Evolutionary conservation across 2,797 vertebrate genomes (phyloP).

Genomic region (Leptodactylus fallax): DNA sequence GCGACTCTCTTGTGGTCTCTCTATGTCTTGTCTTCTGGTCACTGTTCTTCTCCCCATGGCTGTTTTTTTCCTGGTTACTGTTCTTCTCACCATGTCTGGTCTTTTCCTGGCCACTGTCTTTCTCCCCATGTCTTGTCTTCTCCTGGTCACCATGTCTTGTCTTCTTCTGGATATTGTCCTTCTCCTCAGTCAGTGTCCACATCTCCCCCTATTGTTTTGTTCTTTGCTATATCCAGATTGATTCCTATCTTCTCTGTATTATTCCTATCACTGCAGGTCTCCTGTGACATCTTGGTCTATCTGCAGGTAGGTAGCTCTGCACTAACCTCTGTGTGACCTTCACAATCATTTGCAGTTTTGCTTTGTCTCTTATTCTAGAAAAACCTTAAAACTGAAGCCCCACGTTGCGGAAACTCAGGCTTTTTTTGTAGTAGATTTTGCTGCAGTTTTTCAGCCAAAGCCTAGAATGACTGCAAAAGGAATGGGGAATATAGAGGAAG

Average conservation of each 20-base stretch:
- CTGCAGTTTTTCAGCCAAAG: too few species aligned
- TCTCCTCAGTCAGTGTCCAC: neutral
- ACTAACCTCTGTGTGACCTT: conserved; percentile 8
- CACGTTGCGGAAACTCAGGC: too few species aligned
- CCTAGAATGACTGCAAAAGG: too few species aligned
- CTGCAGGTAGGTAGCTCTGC: neutral
- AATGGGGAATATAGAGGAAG: too few species aligned
- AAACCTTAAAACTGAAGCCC: too few species aligned
- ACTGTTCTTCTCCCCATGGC: neutral
- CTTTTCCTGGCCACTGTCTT: neutral
- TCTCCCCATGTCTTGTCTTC: neutral
- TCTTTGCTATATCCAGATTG: neutral
- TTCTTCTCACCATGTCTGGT: neutral
- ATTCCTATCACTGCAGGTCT: neutral
- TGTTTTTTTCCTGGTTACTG: too few species aligned
- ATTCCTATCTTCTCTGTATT: neutral
- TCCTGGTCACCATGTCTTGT: neutral
- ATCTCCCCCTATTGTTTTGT: neutral
- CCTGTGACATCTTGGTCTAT: neutral
- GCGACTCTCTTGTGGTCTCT: neutral
- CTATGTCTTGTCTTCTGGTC: neutral
- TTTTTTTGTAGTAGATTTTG: too few species aligned
- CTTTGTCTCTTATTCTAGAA: too few species aligned
- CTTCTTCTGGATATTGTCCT: neutral
- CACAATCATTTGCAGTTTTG: neutral